Evolutionary conservation across 2,797 vertebrate genomes (phyloP).

Genomic region (Rhincodon typus): DNA sequence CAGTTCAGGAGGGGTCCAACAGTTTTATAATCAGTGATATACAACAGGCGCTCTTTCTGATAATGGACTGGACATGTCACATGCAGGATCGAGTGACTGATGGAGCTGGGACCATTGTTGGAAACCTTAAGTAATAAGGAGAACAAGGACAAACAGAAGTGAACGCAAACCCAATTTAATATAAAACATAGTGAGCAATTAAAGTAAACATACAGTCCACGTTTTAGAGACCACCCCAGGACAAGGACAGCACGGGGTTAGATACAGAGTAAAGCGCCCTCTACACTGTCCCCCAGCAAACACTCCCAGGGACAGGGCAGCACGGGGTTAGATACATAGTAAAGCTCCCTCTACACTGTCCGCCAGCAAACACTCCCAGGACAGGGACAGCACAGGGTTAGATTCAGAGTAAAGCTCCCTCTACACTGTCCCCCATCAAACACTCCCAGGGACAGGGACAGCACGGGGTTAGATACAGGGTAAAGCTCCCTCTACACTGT

Average conservation of each 20-base stretch:
- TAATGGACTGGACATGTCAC: slow-evolving; percentile 71
- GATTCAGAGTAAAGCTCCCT: too few relatives aligned
- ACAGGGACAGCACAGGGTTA: too few relatives aligned
- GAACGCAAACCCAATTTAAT: slow-evolving; percentile 7
- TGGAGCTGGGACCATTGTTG: slow-evolving; percentile 80
- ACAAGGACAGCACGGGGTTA: not conserved
- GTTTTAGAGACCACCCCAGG: too few relatives aligned
- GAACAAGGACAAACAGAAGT: not conserved
- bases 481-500: too few relatives aligned
- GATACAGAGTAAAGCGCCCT: not conserved
- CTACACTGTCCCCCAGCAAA: not conserved
- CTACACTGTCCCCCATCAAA: too few relatives aligned
- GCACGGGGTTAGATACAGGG: too few relatives aligned
- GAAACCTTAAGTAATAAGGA: slow-evolving; percentile 65
- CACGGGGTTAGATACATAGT: not conserved
- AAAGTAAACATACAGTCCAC: not conserved
- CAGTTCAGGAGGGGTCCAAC: slow-evolving; percentile 72
- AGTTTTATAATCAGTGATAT: slow-evolving; percentile 66
- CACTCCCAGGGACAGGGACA: too few relatives aligned
- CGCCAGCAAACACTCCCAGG: too few relatives aligned
- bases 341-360: too few relatives aligned
- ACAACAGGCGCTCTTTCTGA: slow-evolving; percentile 67
- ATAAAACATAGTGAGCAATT: not conserved
- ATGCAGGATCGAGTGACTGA: slow-evolving; percentile 71
- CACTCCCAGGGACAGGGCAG: not conserved